phyloP scores from a whole-genome alignment of 2,888 invertebrate species.

The Dione juno region DNA sequence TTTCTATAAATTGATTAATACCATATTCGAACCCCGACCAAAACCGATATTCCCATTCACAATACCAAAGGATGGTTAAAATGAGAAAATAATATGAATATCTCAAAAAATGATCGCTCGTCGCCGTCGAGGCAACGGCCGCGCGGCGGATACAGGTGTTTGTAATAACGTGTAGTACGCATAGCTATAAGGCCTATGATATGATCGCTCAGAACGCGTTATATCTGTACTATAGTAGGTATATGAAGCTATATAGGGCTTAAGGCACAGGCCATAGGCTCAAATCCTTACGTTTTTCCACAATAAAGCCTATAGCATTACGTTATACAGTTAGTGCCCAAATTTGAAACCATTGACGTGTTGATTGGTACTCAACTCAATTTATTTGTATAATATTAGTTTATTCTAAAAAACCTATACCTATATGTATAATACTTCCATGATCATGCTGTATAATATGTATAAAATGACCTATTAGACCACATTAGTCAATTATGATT shows the following conservation, averaged over 20 bases:
- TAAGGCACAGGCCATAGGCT: no score
- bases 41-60: not conserved
- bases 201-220: conserved; percentile 9
- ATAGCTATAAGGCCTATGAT: conserved; percentile 28
- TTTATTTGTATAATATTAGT: no score
- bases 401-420: no score
- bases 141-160: conserved; percentile 38
- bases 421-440: not conserved
- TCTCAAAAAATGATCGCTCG: conserved; percentile 20
- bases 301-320: no score
- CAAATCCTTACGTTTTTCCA: no score
- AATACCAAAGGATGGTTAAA: conserved; percentile 1
- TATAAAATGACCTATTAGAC: not conserved
- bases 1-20: no score
- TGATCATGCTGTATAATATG: not conserved
- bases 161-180: conserved; percentile 35
- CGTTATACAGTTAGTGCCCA: no score
- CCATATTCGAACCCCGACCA: not conserved
- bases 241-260: no score
- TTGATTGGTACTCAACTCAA: no score
- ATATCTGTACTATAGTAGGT: not conserved
- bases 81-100: conserved; percentile 14
- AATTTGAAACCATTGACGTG: no score
- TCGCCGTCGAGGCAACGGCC: conserved; percentile 24
- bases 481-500: conserved; percentile 5